These are phyloP conservation scores for Lepidurus couesii DNA, from an alignment of 1,140 invertebrate genomes.

Conservation along the genomic window DNA sequence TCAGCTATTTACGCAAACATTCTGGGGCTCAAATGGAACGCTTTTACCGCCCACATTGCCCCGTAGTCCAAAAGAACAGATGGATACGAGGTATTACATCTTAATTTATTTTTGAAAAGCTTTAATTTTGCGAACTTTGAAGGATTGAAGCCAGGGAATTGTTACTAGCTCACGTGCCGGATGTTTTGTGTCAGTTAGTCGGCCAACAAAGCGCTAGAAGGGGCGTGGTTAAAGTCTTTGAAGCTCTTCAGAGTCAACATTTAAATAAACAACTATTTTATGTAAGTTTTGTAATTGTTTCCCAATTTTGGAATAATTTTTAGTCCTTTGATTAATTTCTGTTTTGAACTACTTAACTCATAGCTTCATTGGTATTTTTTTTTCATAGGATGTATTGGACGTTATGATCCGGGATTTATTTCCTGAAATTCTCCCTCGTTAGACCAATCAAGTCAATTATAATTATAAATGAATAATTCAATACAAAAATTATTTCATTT, in stretches of 20 bases:
- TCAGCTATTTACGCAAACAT: slow-evolving; percentile 68
- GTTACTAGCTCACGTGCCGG: slow-evolving; percentile 66
- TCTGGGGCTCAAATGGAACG: slow-evolving; percentile 76
- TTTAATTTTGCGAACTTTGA: slow-evolving; percentile 29
- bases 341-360: neutral
- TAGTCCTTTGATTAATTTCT: neutral
- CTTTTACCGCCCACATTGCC: slow-evolving; percentile 51
- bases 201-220: slow-evolving; percentile 75
- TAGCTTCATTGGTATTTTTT: slow-evolving; percentile 38
- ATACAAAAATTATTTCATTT: neutral
- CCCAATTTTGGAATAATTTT: neutral
- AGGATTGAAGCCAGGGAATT: slow-evolving; percentile 57
- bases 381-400: slow-evolving; percentile 65
- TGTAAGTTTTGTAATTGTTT: slow-evolving; percentile 56
- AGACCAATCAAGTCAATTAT: neutral
- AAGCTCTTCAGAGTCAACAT: slow-evolving; percentile 73
- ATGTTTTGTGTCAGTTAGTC: slow-evolving; percentile 72
- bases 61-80: slow-evolving; percentile 63
- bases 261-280: slow-evolving; percentile 89
- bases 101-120: slow-evolving; percentile 38
- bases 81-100: slow-evolving; percentile 46
- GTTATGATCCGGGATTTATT: slow-evolving; percentile 65
- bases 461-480: neutral
- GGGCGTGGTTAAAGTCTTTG: slow-evolving; percentile 79
- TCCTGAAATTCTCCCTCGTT: slow-evolving; percentile 54